Evolutionary conservation across 2,797 vertebrate species (phyloP).

Genomic region (Labroides dimidiatus): DNA sequence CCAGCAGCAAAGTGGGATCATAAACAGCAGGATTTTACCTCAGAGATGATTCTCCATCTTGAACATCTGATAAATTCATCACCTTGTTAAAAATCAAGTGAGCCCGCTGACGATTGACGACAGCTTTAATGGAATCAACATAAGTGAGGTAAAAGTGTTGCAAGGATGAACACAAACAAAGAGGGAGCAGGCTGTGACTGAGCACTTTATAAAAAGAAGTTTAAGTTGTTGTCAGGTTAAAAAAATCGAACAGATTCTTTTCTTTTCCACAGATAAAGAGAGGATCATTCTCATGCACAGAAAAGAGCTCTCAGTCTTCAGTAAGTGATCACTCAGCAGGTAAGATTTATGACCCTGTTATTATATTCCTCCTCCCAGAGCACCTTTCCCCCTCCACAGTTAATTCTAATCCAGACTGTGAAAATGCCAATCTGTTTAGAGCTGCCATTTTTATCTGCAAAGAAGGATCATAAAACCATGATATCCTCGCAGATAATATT

Average conservation of each 20-base stretch:
- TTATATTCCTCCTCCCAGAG: slow-evolving; percentile 5
- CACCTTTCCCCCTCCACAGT: slow-evolving; percentile 9
- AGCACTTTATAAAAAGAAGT: no score
- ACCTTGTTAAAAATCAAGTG: not conserved
- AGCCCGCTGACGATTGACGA: slow-evolving; percentile 2
- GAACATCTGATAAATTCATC: slow-evolving; percentile 14
- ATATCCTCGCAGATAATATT: slow-evolving; percentile 41
- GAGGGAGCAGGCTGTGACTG: not conserved
- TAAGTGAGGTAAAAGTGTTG: not conserved
- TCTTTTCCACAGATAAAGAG: not conserved
- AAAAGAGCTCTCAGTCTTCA: slow-evolving; percentile 9
- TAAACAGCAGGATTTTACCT: slow-evolving; percentile 10
- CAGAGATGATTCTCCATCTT: not conserved
- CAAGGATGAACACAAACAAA: not conserved
- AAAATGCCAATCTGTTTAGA: slow-evolving; percentile 45
- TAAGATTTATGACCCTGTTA: slow-evolving; percentile 6
- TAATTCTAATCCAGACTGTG: slow-evolving; percentile 28
- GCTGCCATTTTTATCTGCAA: slow-evolving; percentile 34
- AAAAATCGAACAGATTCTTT: not conserved
- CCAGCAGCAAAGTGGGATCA: slow-evolving; percentile 1
- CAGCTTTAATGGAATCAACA: not conserved
- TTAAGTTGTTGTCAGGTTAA: not conserved
- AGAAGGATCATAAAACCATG: slow-evolving; percentile 41
- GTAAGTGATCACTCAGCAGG: slow-evolving; percentile 2
- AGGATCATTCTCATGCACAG: not conserved